Conservation (phyloP, 53 echinoderm and acorn worm genomes). For the Holothuria leucospilota region DNA sequence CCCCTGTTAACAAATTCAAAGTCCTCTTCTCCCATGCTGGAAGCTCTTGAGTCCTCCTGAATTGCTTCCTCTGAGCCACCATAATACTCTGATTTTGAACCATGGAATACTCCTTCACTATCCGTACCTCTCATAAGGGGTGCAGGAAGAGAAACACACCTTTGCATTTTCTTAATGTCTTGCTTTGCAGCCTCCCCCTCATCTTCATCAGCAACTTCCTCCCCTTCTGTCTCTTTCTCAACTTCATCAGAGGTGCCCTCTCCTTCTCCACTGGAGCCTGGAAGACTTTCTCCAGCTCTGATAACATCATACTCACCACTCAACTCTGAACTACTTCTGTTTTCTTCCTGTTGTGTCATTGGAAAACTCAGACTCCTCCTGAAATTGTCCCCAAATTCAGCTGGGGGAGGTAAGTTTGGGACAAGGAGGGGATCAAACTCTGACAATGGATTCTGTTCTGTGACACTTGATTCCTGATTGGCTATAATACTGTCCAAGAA, state of each 20-base stretch:
- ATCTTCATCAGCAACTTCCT: background rate
- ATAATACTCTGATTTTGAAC: conserved; percentile 11
- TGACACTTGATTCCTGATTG: too few relatives aligned
- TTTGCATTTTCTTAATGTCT: background rate
- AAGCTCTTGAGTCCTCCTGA: background rate
- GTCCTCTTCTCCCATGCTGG: background rate
- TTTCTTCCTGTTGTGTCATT: background rate
- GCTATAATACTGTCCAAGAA: conserved; percentile 18
- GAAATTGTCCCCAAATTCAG: conserved; percentile 1
- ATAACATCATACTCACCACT: background rate
- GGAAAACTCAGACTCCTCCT: background rate
- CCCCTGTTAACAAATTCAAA: conserved; percentile 2
- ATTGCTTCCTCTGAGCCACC: background rate
- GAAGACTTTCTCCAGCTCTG: background rate
- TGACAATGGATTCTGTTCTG: background rate
- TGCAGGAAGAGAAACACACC: conserved; percentile 13
- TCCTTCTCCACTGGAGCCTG: conserved; percentile 10
- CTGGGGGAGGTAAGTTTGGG: conserved; percentile 1
- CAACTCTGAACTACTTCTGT: conserved; percentile 8
- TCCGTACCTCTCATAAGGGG: background rate
- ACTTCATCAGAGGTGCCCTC: too few relatives aligned
- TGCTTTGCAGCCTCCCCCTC: background rate
- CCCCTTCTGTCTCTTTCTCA: background rate
- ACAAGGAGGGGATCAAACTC: conserved; percentile 36
- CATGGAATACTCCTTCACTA: conserved; percentile 13